Evolutionary conservation across 2,113 vertebrate genomes (phyloP), one percentile per base, ranked within the genome.

Genomic region (Megatriorchis doriae): DNA sequence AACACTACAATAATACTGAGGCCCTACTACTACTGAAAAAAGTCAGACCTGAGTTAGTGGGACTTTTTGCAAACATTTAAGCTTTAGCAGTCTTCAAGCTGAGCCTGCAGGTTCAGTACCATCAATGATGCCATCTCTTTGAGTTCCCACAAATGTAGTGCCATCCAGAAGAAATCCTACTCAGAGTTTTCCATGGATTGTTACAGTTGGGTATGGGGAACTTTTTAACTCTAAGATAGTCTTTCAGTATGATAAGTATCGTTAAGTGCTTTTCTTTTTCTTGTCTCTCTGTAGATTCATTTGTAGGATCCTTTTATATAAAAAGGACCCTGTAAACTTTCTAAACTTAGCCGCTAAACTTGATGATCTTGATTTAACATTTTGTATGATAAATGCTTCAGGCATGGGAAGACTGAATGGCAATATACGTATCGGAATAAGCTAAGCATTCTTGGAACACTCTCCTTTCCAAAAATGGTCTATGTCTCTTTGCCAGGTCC

Each of bases 121-220:
- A 26, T 68, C 81, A 47, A 1, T n/a, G 52, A 68, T 53, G 42
- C 32, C 2, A 0, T 50, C n/a, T 85, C 42, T 85, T 48, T 48
- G 36, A 65, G 70, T 75, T 93, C 36, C 65, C 62, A 45, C 34
- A 55, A 43, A 21, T 16, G 12, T 36, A 50, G 59, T 52, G 65
- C 70, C 31, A 73, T 50, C 53, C 36, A 73, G 66, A 75, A 62
- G 40, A 53, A 75, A 88, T 82, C 56, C 23, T 87, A 14, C 53
- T 43, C 0, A 0, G 22, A 42, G 27, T 74, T 81, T 79, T 72
- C 22, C 32, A 38, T 0, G 0, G 63, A 17, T 68, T 48, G 10
- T 55, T 87, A 21, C 25, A 34, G 8, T 16, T 83, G 61, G n/a
- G 6, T 67, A 10, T 78, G 63, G 38, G 42, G 21, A 84, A 42